Evolutionary conservation across 2,113 vertebrate species (phyloP), one percentile per base, ranked within the genome.

Genomic region (Motacilla tschutschensis): DNA sequence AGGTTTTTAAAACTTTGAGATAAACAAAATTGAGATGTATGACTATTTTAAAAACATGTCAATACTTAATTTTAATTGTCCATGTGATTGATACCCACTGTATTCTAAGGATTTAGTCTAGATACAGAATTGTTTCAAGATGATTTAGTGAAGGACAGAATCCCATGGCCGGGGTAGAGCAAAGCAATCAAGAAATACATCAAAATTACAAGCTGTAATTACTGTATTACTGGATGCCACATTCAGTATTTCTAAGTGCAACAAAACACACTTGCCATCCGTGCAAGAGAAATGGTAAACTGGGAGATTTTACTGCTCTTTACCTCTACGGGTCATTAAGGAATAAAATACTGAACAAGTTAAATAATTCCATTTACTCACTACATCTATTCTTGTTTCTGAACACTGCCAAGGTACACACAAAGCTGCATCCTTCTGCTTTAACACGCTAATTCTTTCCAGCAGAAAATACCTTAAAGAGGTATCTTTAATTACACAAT

Each of bases 1-100:
- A 92, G 93, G 95, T 94, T 96, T 96, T 92, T 82, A 95, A 94
- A 96, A 97, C 92, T 94, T 92, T 55, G 93, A 96, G 94, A 96
- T 96, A 97, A 97, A 96, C 82, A 97, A 94, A 93, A 95, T 88
- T 87, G 89, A 94, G 89, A 93, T 69, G 59, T 53, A 93, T 55
- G 78, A 83, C 84, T 92, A 78, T 91, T 92, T 88, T 88, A 91
- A 93, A 95, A 93, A 92, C 80, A 92, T 80, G 85, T 83, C 89
- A 93, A 84, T 90, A 88, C 57, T 64, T 70, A 12, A 41, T 79
- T 91, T 93, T 86, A 93, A 93, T 87, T 85, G 82, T 93, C 91
- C 33, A 36, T 58, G 59, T 78, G 83, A 93, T 77, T 86, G 85
- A 90, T 88, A 85, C 8, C 25, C 55, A 33, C 57, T 29, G 54